These are phyloP conservation scores for Rhodeus uyekii DNA, from an alignment of 2,797 vertebrate genomes.

Conservation along the genomic window DNA sequence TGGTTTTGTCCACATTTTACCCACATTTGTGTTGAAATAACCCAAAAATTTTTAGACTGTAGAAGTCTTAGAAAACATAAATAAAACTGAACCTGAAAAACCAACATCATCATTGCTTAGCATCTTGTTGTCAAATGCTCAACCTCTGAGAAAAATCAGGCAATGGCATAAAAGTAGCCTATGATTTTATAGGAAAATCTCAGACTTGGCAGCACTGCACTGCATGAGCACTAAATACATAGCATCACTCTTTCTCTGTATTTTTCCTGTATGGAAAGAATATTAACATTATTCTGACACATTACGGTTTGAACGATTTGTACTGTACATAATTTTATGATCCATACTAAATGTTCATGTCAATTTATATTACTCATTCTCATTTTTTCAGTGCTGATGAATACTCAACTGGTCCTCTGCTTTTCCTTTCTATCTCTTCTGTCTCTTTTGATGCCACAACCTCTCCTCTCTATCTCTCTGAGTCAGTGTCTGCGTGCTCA, in stretches of 20 bases:
- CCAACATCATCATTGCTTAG: too few relatives aligned
- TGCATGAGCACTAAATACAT: background rate
- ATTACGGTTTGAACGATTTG: background rate
- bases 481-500: conserved; percentile 24
- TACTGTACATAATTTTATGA: background rate
- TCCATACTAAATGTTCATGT: background rate
- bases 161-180: background rate
- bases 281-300: background rate
- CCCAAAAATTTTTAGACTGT: too few relatives aligned
- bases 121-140: background rate
- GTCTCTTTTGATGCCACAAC: background rate
- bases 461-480: background rate
- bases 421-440: background rate
- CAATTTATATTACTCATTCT: too few relatives aligned
- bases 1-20: too few relatives aligned
- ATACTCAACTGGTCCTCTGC: background rate
- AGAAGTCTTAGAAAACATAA: background rate
- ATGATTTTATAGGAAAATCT: background rate
- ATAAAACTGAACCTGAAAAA: background rate
- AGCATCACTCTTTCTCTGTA: background rate
- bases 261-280: background rate
- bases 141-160: background rate
- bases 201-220: background rate
- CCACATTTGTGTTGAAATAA: too few relatives aligned
- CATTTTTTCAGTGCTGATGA: conserved; percentile 5